Evolutionary conservation across 1,140 invertebrate genomes (phyloP), one percentile per base, ranked within the genome.

Genomic region (Pteromalus puparum): DNA sequence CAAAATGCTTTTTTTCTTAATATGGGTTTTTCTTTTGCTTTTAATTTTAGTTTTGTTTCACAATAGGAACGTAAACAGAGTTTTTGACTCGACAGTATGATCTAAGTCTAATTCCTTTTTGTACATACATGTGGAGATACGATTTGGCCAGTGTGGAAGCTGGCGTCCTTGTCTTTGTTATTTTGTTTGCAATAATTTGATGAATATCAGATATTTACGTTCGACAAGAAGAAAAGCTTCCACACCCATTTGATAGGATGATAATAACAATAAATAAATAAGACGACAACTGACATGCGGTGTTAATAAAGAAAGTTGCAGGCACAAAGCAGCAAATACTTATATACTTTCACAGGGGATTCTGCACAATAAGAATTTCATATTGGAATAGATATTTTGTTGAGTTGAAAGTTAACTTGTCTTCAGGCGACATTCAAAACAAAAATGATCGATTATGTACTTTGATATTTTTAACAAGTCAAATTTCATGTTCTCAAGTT

Each of bases 1-100:
- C 89, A 89, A 61, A 68, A 93, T 93, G 89, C 90, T 92, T 90
- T 89, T 90, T 91, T 65, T 38, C n/a, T 42, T 70, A 26, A 61
- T 61, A n/a, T 13, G 67, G 4, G 15, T 77, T 77, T 42, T 9
- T 30, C n/a, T 79, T 28, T 68, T n/a, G 24, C 67, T 70, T 70
- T 70, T 28, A 28, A 28, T 28, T 70, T 30, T 70, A 70, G 26
- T 30, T 12, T 26, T 18, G 10, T 70, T 28, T 70, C 13, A 24
- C 42, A 61, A 77, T 30, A 15, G 24, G 12, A 10, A 53, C 5
- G 53, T 61, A 9, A 77, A 6, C 46, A 3, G 13, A 42, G 12
- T 73, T 73, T 7, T 73, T 73, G 15, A 28, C 6, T 1, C 18
- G 26, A 15, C 2, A 15, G 18, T 61, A 61, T 21, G 21, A 61